Conservation (phyloP, 2,888 invertebrate genomes). For the Conus canariensis region DNA sequence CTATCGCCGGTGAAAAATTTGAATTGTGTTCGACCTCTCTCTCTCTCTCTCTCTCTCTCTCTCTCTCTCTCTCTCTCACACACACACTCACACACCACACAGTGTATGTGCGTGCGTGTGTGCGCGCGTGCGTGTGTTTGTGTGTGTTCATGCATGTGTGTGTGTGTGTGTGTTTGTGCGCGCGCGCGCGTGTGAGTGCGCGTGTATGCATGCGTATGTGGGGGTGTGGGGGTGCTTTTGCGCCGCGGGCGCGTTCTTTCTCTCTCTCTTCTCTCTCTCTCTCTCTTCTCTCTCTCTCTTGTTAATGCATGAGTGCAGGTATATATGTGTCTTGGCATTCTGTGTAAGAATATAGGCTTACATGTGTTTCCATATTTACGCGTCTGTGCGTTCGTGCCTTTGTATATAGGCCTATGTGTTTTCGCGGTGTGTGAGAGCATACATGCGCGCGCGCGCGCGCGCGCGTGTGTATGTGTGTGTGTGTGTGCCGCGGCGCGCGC, state of each 20-base stretch:
- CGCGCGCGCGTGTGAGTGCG: neutral
- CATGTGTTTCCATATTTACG: too few relatives aligned
- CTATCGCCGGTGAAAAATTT: neutral
- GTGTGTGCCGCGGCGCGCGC: neutral
- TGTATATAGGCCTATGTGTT: too few relatives aligned
- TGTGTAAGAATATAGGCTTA: too few relatives aligned
- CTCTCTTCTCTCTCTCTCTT: too few relatives aligned
- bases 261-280: too few relatives aligned
- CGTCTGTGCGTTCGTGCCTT: too few relatives aligned
- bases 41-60: neutral
- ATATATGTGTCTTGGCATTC: too few relatives aligned
- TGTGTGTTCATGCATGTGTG: neutral
- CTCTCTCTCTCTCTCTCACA: constrained; percentile 14
- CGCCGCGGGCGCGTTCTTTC: too few relatives aligned
- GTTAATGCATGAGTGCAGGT: too few relatives aligned
- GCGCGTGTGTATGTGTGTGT: too few relatives aligned
- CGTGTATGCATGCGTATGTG: neutral
- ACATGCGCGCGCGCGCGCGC: too few relatives aligned
- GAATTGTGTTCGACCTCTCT: neutral
- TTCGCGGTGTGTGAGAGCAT: too few relatives aligned
- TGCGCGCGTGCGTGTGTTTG: constrained; percentile 9
- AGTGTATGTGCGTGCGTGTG: neutral
- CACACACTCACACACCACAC: neutral
- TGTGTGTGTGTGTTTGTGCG: neutral
- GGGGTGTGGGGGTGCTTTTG: neutral